phyloP scores from a whole-genome alignment of 2,797 vertebrate species.

The Oreonectes daqikongensis region DNA sequence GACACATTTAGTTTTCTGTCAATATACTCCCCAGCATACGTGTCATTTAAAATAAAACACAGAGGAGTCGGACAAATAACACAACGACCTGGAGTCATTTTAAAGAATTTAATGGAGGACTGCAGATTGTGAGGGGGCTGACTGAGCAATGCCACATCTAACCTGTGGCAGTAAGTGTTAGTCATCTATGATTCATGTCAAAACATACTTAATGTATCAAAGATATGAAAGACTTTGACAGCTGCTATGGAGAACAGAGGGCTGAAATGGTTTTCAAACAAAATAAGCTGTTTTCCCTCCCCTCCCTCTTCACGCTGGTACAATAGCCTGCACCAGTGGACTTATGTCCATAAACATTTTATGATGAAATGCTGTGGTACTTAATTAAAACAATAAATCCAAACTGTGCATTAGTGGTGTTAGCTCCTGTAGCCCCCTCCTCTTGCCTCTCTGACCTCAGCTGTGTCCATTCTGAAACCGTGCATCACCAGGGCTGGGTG shows the following conservation, averaged over 20 bases:
- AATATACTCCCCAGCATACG: constrained; percentile 25
- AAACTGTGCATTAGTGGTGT: constrained; percentile 83
- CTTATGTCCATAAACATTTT: constrained; percentile 88
- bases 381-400: constrained; percentile 97
- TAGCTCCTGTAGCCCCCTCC: constrained; percentile 69
- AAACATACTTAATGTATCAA: constrained; percentile 55
- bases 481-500: constrained; percentile 29
- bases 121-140: constrained; percentile 15
- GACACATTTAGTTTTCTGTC: constrained; percentile 51
- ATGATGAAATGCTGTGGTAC: constrained; percentile 86
- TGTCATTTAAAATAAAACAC: constrained; percentile 48
- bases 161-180: constrained; percentile 53
- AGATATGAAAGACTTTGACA: constrained; percentile 91
- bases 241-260: constrained; percentile 52
- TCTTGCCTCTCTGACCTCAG: constrained; percentile 69
- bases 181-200: constrained; percentile 54
- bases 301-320: constrained; percentile 22
- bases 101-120: constrained; percentile 43
- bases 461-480: constrained; percentile 47
- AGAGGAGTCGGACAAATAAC: constrained; percentile 55
- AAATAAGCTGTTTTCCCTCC: constrained; percentile 74
- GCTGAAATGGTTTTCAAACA: constrained; percentile 82
- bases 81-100: constrained; percentile 56
- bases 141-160: constrained; percentile 35
- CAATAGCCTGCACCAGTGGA: constrained; percentile 76